These are phyloP conservation scores for Clarias gariepinus DNA, from an alignment of 2,113 vertebrate species.

Conservation along the genomic window DNA sequence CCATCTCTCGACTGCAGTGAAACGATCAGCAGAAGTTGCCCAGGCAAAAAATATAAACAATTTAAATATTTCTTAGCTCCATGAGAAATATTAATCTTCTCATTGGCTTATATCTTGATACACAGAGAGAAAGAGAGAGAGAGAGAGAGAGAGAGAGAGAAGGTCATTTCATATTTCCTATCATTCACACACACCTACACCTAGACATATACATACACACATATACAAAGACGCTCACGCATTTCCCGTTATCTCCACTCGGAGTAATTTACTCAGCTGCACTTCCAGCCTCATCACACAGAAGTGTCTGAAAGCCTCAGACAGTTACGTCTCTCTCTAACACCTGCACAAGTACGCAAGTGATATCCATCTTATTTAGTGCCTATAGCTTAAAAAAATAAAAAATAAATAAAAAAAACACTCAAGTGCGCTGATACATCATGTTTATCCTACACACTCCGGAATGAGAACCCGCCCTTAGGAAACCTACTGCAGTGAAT, in stretches of 20 bases:
- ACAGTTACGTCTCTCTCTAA: slow-evolving; percentile 9
- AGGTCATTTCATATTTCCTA: background rate
- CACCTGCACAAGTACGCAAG: slow-evolving; percentile 6
- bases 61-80: slow-evolving; percentile 10
- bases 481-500: background rate
- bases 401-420: too few species aligned
- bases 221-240: background rate
- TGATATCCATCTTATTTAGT: slow-evolving; percentile 25
- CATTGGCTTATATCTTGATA: background rate
- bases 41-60: slow-evolving; percentile 26
- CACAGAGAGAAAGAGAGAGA: background rate
- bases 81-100: background rate
- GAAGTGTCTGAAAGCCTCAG: background rate
- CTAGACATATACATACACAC: background rate
- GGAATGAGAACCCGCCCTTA: slow-evolving; percentile 1
- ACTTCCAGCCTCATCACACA: slow-evolving; percentile 11
- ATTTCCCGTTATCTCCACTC: background rate
- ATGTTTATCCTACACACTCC: slow-evolving; percentile 11
- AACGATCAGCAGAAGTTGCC: slow-evolving; percentile 6
- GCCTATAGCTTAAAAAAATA: background rate
- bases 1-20: background rate
- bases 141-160: background rate
- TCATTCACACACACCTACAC: background rate
- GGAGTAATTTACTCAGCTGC: background rate
- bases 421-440: background rate